Conservation (phyloP, 2,113 vertebrate genomes). For the Myotis lucifugus region DNA sequence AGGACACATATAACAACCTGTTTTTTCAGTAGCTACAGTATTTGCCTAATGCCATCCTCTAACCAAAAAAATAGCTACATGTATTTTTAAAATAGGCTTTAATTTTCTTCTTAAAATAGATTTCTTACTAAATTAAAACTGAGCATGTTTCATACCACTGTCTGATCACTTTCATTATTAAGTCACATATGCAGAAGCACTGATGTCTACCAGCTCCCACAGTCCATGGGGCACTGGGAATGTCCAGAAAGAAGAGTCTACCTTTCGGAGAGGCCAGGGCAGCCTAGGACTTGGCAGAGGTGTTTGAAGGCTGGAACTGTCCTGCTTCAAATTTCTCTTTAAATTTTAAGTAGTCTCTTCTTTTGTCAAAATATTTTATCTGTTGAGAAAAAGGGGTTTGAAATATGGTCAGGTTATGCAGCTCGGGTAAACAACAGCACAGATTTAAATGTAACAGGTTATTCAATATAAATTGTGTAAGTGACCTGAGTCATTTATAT, state of each 20-base stretch:
- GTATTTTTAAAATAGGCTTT: slow-evolving; percentile 26
- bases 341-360: slow-evolving; percentile 96
- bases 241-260: neutral
- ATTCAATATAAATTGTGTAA: neutral
- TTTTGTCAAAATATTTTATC: slow-evolving; percentile 95
- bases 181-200: neutral
- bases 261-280: neutral
- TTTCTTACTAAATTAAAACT: neutral
- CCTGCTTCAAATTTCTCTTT: slow-evolving; percentile 91
- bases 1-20: neutral
- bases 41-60: neutral
- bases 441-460: neutral
- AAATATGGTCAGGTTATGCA: neutral
- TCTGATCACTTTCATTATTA: neutral
- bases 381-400: slow-evolving; percentile 74
- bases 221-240: neutral
- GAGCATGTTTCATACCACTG: neutral
- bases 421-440: neutral
- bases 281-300: slow-evolving; percentile 83
- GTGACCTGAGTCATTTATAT: neutral
- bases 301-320: slow-evolving; percentile 86
- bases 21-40: neutral
- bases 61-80: neutral
- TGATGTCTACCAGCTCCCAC: neutral
- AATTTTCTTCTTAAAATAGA: slow-evolving; percentile 32